A percentile compares a stretch with the other conserved stretches of the same genome.
These are phyloP conservation scores for Lasioglossum leucozonium DNA, from an alignment of 2,888 invertebrate genomes.

Conservation along the genomic window DNA sequence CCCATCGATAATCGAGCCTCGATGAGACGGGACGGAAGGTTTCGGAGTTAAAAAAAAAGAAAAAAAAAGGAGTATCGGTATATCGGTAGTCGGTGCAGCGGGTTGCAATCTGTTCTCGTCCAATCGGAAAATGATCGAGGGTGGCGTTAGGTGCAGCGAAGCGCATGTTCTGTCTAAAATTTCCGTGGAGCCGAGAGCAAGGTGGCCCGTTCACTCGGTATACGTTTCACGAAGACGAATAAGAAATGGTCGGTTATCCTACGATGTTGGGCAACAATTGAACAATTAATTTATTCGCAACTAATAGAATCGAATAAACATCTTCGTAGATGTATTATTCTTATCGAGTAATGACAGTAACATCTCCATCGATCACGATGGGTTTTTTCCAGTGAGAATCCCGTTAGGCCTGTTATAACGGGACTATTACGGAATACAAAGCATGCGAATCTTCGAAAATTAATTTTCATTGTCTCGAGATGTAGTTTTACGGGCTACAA, in stretches of 20 bases:
- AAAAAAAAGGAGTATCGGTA: background rate
- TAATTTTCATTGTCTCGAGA: no score
- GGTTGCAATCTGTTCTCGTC: background rate
- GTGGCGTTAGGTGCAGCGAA: conserved; percentile 13
- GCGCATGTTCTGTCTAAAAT: conserved; percentile 55
- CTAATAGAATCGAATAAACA: background rate
- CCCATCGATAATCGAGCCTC: background rate
- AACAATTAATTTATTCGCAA: background rate
- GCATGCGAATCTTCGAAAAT: no score
- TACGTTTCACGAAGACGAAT: conserved; percentile 57
- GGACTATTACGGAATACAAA: no score
- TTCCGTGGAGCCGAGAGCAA: conserved; percentile 48
- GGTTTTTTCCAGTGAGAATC: background rate
- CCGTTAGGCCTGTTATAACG: no score
- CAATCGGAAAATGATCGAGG: conserved; percentile 24
- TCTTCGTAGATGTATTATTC: background rate
- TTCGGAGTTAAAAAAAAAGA: background rate
- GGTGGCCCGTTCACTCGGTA: conserved; percentile 53
- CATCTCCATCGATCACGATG: background rate
- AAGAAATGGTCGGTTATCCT: conserved; percentile 17
- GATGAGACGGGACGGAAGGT: background rate
- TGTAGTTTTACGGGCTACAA: no score
- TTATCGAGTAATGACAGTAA: background rate
- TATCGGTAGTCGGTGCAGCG: background rate
- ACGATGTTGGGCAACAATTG: background rate